These are phyloP conservation scores for Danaus melanippus DNA, from an alignment of 1,140 invertebrate species.

Conservation along the genomic window DNA sequence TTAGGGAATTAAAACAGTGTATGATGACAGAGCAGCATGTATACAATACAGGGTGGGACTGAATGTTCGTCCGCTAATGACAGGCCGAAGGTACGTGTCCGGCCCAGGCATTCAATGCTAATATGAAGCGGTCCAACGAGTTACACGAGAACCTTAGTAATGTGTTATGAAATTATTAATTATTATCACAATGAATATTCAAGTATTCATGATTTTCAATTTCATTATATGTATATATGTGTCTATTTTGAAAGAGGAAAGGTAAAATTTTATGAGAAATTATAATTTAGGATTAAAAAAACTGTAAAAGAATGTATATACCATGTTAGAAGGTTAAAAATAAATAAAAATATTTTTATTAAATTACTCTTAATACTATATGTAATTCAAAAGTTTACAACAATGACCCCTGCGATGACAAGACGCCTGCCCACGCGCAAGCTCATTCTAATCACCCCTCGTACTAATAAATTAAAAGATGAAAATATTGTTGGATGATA, in stretches of 20 bases:
- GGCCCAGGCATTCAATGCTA: constrained; percentile 66
- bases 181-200: no score
- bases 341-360: no score
- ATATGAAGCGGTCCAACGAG: constrained; percentile 26
- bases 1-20: constrained; percentile 25
- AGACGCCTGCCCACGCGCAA: constrained; percentile 54
- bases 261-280: no score
- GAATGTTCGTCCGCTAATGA: constrained; percentile 62
- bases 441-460: constrained; percentile 55
- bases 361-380: constrained; percentile 24
- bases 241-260: no score
- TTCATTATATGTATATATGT: no score
- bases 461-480: constrained; percentile 5
- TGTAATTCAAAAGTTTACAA: constrained; percentile 12
- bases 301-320: background rate
- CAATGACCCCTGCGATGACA: constrained; percentile 64
- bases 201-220: no score
- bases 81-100: constrained; percentile 57
- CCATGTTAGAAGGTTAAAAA: constrained; percentile 10
- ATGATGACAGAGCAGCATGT: constrained; percentile 29
- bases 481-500: no score
- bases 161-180: no score
- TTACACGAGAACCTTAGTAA: constrained; percentile 9
- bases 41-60: constrained; percentile 58
- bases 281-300: no score